A percentile compares a stretch with the other conserved stretches of the same genome.
These are phyloP conservation scores for Athrips mouffetella DNA, from an alignment of 2,888 invertebrate species.

Conservation along the genomic window DNA sequence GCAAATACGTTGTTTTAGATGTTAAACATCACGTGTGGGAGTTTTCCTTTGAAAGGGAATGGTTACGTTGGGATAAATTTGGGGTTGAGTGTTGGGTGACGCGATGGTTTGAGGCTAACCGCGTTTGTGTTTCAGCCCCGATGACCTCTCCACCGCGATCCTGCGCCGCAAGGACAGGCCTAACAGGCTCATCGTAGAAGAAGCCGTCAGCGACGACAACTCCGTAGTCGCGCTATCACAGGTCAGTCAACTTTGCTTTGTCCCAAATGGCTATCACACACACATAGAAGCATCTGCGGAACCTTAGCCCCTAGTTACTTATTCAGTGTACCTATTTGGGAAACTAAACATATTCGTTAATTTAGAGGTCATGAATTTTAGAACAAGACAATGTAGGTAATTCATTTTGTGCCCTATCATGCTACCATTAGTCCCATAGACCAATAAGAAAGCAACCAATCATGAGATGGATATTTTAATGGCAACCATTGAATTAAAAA, in stretches of 20 bases:
- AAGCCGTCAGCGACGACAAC: constrained; percentile 99
- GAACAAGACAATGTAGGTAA: too few relatives aligned
- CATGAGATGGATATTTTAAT: not conserved
- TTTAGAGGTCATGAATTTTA: too few relatives aligned
- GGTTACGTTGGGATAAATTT: constrained; percentile 6
- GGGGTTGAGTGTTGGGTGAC: constrained; percentile 16
- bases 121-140: constrained; percentile 75
- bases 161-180: constrained; percentile 98
- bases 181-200: constrained; percentile 98
- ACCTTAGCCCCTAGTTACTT: too few relatives aligned
- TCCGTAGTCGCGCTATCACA: constrained; percentile 98
- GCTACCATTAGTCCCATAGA: constrained; percentile 1
- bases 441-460: not conserved
- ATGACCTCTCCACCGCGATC: constrained; percentile 98
- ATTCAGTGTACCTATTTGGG: too few relatives aligned
- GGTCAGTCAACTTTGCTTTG: constrained; percentile 65
- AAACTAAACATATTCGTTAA: too few relatives aligned
- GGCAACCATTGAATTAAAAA: too few relatives aligned
- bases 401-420: constrained; percentile 4
- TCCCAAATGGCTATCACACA: constrained; percentile 10
- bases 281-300: too few relatives aligned
- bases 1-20: not conserved
- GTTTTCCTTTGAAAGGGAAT: not conserved
- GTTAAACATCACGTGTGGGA: too few relatives aligned
- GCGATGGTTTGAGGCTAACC: constrained; percentile 26